Base-by-base conservation (phyloP, 92 coral and sea anemone species). In the Plumapathes pennacea region DNA sequence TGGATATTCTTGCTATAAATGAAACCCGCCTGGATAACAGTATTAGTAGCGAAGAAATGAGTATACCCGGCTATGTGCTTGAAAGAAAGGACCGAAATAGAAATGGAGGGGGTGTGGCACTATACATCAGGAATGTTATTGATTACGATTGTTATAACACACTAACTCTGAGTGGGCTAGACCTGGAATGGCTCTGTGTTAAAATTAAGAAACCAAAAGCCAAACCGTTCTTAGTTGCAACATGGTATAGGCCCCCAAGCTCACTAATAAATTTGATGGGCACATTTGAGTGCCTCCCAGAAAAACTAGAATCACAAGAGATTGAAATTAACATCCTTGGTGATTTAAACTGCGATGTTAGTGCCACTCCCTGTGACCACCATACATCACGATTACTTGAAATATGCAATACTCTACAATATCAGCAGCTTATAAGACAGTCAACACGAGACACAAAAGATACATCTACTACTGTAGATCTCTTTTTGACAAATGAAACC, bases 1-100 rank as follows among this genome's bases (percentile, higher is more conserved):
- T 64, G 32, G 72, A 64, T 50, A 64, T 49, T 38, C 49, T 64
- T 27, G 72, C 72, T 30, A 47, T 64, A 0, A 36, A 49, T 24
- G 72, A 64, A 30, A 47, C 72, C 3, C 72, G 60, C 19, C 44
- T 48, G 6, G 60, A 64, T 38, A 19, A 40, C 58, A 30, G 49
- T 36, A 32, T 64, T 0, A n/a, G n/a, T 17, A 36, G 50, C 37
- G 38, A 37, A 19, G 72, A 49, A 23, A 25, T 50, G 3, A 28
- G 21, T 50, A 49, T 64, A 1, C 60, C 72, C 12, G 72, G 59
- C 30, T 47, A 63, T 63, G 6, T 22, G 6, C 38, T 63, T 32
- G 43, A 46, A 48, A 46, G 45, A 32, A 63, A 10, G 21, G 46
- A 48, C 21, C 3, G 71, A 29, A 63, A 63, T 32, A 46, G 59